Conservation (phyloP, 2,113 vertebrate genomes). For the Procavia capensis region DNA sequence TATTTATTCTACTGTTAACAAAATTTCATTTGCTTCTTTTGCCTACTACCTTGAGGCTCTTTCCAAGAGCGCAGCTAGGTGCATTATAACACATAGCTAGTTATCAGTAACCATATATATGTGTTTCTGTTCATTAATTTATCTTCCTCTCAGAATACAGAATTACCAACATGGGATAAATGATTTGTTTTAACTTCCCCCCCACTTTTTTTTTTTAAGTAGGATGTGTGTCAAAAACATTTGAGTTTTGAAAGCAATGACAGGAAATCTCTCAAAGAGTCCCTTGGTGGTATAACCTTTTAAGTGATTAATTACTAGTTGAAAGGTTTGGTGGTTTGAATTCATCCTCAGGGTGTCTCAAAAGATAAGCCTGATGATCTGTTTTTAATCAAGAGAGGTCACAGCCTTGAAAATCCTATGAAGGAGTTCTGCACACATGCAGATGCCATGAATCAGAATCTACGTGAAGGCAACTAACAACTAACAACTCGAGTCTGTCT, state of each 20-base stretch:
- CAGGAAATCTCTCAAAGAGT: not conserved
- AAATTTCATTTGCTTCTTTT: not conserved
- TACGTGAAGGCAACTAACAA: not conserved
- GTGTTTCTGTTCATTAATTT: not conserved
- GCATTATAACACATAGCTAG: not conserved
- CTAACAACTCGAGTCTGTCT: not conserved
- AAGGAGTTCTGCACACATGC: not conserved
- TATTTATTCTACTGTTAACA: not conserved
- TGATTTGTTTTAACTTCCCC: not conserved
- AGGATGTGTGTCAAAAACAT: not conserved
- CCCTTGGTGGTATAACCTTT: not conserved
- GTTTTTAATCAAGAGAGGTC: not conserved
- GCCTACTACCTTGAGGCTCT: not conserved
- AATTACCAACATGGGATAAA: not conserved
- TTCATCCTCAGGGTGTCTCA: not conserved
- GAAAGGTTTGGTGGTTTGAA: not conserved
- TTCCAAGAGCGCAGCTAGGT: not conserved
- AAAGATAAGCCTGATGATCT: not conserved
- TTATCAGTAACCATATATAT: not conserved
- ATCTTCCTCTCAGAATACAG: not conserved
- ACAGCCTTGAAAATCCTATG: not conserved
- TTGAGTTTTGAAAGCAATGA: conserved; percentile 1
- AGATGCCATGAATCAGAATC: not conserved
- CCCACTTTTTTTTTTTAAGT: not conserved
- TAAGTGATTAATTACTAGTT: not conserved